A percentile compares a stretch with the other conserved stretches of the same genome.
Conservation (phyloP, 2,888 invertebrate genomes). For the Eupelmus urozonus region DNA sequence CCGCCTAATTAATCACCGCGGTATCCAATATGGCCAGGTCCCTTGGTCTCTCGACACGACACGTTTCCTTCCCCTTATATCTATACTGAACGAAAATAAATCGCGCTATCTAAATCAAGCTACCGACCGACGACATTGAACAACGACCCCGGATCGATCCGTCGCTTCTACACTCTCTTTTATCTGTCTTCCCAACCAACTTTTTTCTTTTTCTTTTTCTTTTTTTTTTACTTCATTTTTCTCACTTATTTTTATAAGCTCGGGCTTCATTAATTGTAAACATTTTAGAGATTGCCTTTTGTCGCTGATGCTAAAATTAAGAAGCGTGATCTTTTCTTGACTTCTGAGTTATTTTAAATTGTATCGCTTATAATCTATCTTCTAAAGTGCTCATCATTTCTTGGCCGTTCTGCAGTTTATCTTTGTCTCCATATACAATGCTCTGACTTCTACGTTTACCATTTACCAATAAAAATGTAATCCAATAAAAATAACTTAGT, state of each 20-base stretch:
- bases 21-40: constrained; percentile 64
- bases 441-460: no score
- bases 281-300: no score
- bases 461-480: no score
- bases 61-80: constrained; percentile 59
- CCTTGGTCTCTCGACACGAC: constrained; percentile 59
- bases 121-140: constrained; percentile 64
- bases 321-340: no score
- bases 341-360: no score
- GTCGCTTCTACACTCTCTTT: constrained; percentile 50
- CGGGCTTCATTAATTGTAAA: no score
- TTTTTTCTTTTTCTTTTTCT: constrained; percentile 2
- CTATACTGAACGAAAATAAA: constrained; percentile 65
- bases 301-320: no score
- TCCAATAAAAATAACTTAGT: no score
- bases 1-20: constrained; percentile 67
- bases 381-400: no score
- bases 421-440: no score
- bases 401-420: no score
- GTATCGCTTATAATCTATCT: no score
- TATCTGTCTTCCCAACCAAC: constrained; percentile 42
- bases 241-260: neutral
- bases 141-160: constrained; percentile 63
- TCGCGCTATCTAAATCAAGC: constrained; percentile 69
- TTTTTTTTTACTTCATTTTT: constrained; percentile 36